phyloP scores from a whole-genome alignment of 1,140 invertebrate genomes.

The Radopholus similis region DNA sequence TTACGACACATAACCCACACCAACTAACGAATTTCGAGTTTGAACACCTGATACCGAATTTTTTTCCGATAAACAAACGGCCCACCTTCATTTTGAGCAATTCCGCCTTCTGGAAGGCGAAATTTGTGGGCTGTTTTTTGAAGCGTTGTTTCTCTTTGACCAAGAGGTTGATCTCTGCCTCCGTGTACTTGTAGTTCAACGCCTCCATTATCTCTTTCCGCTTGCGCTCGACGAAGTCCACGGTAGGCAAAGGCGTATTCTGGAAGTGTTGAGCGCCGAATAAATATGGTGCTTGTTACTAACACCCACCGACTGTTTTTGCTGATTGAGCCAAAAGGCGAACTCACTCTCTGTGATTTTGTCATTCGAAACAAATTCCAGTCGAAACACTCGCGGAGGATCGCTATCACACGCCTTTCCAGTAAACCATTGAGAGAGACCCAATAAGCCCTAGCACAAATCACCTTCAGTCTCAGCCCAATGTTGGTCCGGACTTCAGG shows the following conservation, averaged over 20 bases:
- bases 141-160: constrained; percentile 87
- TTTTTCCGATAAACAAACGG: constrained; percentile 20
- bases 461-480: constrained; percentile 66
- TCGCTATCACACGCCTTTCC: constrained; percentile 60
- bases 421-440: background rate
- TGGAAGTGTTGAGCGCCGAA: constrained; percentile 61
- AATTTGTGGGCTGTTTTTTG: constrained; percentile 85
- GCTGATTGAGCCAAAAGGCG: constrained; percentile 82
- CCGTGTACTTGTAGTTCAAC: constrained; percentile 81
- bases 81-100: constrained; percentile 81
- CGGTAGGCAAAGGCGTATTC: constrained; percentile 75
- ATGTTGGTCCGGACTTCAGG: constrained; percentile 84
- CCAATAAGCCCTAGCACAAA: constrained; percentile 45
- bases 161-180: constrained; percentile 73
- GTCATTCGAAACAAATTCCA: constrained; percentile 95
- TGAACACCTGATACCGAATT: background rate
- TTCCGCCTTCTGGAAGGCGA: constrained; percentile 90
- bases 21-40: background rate
- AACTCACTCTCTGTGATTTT: constrained; percentile 90
- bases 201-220: constrained; percentile 82
- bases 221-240: constrained; percentile 79
- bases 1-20: background rate
- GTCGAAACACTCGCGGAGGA: constrained; percentile 78
- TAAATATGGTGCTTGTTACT: background rate
- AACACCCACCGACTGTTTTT: constrained; percentile 62